These are phyloP conservation scores for Crenuchus spilurus DNA, from an alignment of 2,797 vertebrate species.

Conservation along the genomic window DNA sequence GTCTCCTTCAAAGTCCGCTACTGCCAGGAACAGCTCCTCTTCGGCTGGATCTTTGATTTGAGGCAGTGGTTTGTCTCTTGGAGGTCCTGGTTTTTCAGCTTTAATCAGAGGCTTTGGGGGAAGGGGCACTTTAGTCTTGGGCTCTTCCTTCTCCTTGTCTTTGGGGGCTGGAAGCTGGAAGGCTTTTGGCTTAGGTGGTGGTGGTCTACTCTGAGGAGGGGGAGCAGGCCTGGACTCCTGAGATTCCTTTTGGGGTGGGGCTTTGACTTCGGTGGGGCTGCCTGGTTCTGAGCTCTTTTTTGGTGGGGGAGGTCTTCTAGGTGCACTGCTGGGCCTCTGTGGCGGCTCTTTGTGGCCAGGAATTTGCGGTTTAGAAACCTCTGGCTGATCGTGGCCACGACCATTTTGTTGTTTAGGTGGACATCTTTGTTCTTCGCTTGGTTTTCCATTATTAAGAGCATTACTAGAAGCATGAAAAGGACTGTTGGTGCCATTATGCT, in stretches of 20 bases:
- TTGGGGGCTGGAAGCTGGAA: constrained; percentile 63
- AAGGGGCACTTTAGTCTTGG: constrained; percentile 75
- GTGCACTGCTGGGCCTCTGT: constrained; percentile 85
- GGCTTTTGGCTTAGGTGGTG: constrained; percentile 85
- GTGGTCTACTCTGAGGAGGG: constrained; percentile 77
- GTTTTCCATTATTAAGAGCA: constrained; percentile 65
- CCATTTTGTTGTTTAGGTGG: constrained; percentile 78
- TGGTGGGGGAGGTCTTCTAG: constrained; percentile 92
- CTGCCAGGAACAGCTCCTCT: constrained; percentile 89
- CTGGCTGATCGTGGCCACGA: constrained; percentile 68
- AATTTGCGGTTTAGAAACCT: constrained; percentile 71
- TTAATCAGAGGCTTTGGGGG: constrained; percentile 82
- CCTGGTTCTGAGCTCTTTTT: constrained; percentile 81
- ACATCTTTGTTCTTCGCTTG: constrained; percentile 70
- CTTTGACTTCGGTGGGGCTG: constrained; percentile 76
- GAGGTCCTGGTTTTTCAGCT: constrained; percentile 82
- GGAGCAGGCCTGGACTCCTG: constrained; percentile 70
- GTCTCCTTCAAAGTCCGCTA: constrained; percentile 95
- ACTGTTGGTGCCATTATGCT: constrained; percentile 56
- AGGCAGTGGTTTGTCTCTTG: constrained; percentile 80
- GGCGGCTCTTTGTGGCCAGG: constrained; percentile 77
- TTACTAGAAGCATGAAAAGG: constrained; percentile 56
- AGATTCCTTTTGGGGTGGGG: constrained; percentile 69
- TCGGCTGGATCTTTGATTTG: constrained; percentile 77
- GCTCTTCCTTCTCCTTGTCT: constrained; percentile 80